Evolutionary conservation across 2,888 invertebrate genomes (phyloP).

Genomic region (Rhagonycha lutea): DNA sequence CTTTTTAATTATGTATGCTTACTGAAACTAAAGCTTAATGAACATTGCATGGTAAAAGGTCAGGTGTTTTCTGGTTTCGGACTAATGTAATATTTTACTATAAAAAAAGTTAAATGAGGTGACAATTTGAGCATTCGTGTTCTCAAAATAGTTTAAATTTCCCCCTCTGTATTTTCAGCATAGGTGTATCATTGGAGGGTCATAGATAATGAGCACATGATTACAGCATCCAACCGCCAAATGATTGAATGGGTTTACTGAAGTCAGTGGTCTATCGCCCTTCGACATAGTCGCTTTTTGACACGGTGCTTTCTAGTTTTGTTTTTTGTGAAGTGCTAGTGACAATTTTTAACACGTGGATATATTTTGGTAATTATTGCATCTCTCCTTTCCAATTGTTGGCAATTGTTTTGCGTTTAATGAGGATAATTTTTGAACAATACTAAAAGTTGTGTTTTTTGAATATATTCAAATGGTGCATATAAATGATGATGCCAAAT

Average conservation of each 20-base stretch:
- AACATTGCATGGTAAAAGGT: background rate
- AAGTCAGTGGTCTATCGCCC: slow-evolving; percentile 38
- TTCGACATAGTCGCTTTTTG: slow-evolving; percentile 36
- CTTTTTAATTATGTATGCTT: background rate
- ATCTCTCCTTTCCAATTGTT: background rate
- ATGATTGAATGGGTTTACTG: slow-evolving; percentile 29
- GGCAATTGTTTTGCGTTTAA: background rate
- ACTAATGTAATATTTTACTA: slow-evolving; percentile 7
- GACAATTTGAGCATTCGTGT: slow-evolving; percentile 24
- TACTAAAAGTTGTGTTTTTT: background rate
- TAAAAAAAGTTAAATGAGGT: slow-evolving; percentile 26
- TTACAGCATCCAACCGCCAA: slow-evolving; percentile 34
- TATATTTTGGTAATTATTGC: slow-evolving; percentile 30
- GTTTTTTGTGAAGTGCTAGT: slow-evolving; percentile 30
- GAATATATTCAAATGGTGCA: background rate
- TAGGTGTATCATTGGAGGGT: slow-evolving; percentile 35
- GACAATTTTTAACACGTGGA: slow-evolving; percentile 32
- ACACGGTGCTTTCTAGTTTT: slow-evolving; percentile 27
- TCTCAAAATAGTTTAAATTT: slow-evolving; percentile 28
- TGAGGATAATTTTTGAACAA: background rate
- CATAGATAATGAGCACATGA: slow-evolving; percentile 38
- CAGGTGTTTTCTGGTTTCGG: background rate
- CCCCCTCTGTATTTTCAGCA: slow-evolving; percentile 29
- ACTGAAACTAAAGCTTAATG: background rate
- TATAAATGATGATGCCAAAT: background rate